These are phyloP conservation scores for Musca vetustissima DNA, from an alignment of 1,140 invertebrate species.

Conservation along the genomic window DNA sequence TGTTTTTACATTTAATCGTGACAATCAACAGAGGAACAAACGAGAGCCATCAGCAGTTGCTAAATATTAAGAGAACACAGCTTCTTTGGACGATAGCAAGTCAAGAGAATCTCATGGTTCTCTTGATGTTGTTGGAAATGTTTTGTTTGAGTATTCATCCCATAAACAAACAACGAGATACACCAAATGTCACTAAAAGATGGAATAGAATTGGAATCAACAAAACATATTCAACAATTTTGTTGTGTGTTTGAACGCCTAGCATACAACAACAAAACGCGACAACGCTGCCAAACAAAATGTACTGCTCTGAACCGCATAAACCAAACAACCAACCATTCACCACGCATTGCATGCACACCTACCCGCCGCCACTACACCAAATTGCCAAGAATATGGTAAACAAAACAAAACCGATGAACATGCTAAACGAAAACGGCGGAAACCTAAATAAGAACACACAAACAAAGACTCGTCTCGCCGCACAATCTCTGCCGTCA, in stretches of 20 bases:
- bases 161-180: background rate
- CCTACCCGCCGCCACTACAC: background rate
- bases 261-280: too few relatives aligned
- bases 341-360: background rate
- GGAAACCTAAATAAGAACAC: background rate
- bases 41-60: too few relatives aligned
- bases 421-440: background rate
- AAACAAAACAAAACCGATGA: slow-evolving; percentile 18
- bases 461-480: background rate
- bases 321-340: too few relatives aligned
- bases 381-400: slow-evolving; percentile 13
- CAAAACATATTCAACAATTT: slow-evolving; percentile 16
- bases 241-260: background rate
- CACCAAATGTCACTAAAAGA: too few relatives aligned
- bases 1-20: background rate
- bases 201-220: background rate
- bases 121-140: background rate
- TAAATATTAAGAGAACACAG: too few relatives aligned
- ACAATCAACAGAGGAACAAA: background rate
- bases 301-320: too few relatives aligned
- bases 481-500: too few relatives aligned
- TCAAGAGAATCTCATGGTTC: background rate
- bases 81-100: too few relatives aligned
- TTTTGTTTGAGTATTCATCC: background rate
- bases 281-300: too few relatives aligned